Evolutionary conservation across 2,113 vertebrate species (phyloP).

Genomic region (Thunnus thynnus): DNA sequence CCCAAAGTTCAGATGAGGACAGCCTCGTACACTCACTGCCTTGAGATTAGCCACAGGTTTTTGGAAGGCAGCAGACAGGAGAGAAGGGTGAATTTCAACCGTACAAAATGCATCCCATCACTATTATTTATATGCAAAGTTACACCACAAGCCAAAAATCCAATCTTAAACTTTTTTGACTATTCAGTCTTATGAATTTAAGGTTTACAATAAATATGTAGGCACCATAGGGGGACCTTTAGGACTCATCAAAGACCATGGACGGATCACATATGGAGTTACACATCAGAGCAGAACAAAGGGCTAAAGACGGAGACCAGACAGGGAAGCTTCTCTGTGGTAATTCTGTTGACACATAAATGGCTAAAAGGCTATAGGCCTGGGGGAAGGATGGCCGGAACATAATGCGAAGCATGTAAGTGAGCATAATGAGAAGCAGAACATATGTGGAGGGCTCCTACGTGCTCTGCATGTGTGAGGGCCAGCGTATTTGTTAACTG

Average conservation of each 20-base stretch:
- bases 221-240: slow-evolving; percentile 38
- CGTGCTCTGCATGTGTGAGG: slow-evolving; percentile 65
- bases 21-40: slow-evolving; percentile 68
- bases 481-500: slow-evolving; percentile 34
- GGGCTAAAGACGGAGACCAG: slow-evolving; percentile 47
- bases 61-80: slow-evolving; percentile 41
- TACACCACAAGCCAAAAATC: neutral
- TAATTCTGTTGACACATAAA: slow-evolving; percentile 77
- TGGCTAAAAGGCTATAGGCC: slow-evolving; percentile 64
- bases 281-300: slow-evolving; percentile 51
- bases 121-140: neutral
- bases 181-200: neutral
- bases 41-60: slow-evolving; percentile 67
- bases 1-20: slow-evolving; percentile 79
- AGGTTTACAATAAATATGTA: slow-evolving; percentile 5
- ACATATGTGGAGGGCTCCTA: slow-evolving; percentile 61
- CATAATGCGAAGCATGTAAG: slow-evolving; percentile 74
- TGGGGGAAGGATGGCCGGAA: slow-evolving; percentile 55
- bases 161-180: neutral
- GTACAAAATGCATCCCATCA: slow-evolving; percentile 26
- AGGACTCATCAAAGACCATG: slow-evolving; percentile 29
- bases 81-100: slow-evolving; percentile 33
- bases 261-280: slow-evolving; percentile 54
- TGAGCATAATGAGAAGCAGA: slow-evolving; percentile 70
- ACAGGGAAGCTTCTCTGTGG: slow-evolving; percentile 64